phyloP scores from a whole-genome alignment of 2,888 invertebrate species.

The Phragmatobia fuliginosa region DNA sequence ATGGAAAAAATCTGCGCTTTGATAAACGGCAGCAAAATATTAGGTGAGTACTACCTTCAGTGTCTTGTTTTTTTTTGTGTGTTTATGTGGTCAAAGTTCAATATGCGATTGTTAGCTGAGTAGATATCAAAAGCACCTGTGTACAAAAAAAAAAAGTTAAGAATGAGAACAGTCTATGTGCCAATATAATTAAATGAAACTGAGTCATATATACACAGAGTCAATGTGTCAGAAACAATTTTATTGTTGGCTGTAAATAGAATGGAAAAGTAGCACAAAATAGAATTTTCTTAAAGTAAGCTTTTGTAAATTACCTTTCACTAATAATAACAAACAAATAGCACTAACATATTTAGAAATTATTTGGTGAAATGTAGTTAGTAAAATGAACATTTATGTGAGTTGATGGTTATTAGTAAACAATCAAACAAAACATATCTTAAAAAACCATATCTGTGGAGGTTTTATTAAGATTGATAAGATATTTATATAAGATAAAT shows the following conservation, averaged over 20 bases:
- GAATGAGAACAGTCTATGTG: too few species aligned
- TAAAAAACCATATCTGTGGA: too few species aligned
- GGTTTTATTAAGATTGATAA: too few species aligned
- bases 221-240: not conserved
- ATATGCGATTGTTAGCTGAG: constrained; percentile 8
- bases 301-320: not conserved
- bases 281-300: not conserved
- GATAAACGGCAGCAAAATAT: constrained; percentile 75
- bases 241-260: not conserved
- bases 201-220: not conserved
- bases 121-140: not conserved
- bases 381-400: too few species aligned
- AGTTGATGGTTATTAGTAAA: too few species aligned
- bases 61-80: constrained; percentile 24
- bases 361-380: too few species aligned
- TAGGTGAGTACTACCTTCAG: constrained; percentile 69
- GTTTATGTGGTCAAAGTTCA: constrained; percentile 31
- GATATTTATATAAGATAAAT: too few species aligned
- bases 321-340: not conserved
- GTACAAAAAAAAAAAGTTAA: not conserved
- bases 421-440: too few species aligned
- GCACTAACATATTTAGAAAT: too few species aligned
- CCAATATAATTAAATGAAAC: not conserved
- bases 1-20: constrained; percentile 88
- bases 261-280: not conserved